Percentiles rank a stretch among this genome's conserved stretches.
Conservation (phyloP, 2,888 invertebrate genomes). For the Portevinia maculata region DNA sequence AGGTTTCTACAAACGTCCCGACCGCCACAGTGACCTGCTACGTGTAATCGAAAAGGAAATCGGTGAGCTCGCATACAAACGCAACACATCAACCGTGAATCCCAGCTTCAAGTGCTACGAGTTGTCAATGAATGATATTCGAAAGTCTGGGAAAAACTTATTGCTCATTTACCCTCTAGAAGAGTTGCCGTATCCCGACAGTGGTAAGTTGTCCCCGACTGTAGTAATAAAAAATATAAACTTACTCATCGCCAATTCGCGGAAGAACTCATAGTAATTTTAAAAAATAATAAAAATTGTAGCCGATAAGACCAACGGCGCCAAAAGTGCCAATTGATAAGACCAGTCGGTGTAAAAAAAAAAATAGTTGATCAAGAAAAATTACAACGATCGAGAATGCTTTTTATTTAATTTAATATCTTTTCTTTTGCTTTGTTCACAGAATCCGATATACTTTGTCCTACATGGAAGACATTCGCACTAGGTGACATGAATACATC, state of each 20-base stretch:
- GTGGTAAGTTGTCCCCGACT: conserved; percentile 83
- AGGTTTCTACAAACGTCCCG: conserved; percentile 81
- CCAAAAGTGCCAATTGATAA: no score
- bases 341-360: neutral
- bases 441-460: conserved; percentile 80
- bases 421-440: conserved; percentile 4
- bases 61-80: conserved; percentile 83
- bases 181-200: conserved; percentile 80
- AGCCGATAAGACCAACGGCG: no score
- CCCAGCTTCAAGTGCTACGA: conserved; percentile 79
- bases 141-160: conserved; percentile 84
- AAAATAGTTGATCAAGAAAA: neutral
- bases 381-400: conserved; percentile 29
- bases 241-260: no score
- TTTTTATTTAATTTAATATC: conserved; percentile 27
- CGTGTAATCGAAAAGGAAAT: conserved; percentile 84
- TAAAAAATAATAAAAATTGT: no score
- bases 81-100: conserved; percentile 74
- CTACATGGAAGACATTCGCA: conserved; percentile 80
- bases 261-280: no score
- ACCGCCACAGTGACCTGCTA: conserved; percentile 84
- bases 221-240: neutral
- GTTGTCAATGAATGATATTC: conserved; percentile 85
- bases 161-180: conserved; percentile 84
- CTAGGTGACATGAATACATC: conserved; percentile 79